Conservation (phyloP, 2,113 vertebrate species). For the Columba janthina region DNA sequence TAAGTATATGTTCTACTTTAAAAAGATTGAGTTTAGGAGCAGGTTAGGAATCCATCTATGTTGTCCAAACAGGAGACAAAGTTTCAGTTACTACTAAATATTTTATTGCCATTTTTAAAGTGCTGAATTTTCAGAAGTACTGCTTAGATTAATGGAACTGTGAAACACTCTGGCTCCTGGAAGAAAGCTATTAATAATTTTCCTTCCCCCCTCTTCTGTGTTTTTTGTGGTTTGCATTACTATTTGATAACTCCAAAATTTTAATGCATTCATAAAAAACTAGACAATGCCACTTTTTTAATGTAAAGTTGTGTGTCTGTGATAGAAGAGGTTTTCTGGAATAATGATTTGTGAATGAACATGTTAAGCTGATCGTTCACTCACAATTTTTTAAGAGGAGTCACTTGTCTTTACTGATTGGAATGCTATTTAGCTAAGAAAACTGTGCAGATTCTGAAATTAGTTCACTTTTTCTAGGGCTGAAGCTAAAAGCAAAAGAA, state of each 20-base stretch:
- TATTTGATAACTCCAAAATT: not conserved
- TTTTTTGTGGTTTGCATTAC: not conserved
- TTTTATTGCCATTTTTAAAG: not conserved
- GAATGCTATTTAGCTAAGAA: not conserved
- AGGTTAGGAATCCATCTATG: not conserved
- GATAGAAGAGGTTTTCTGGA: not conserved
- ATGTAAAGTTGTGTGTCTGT: not conserved
- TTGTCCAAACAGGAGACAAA: not conserved
- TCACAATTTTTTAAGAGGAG: not conserved
- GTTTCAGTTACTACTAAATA: not conserved
- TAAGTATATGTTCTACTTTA: not conserved
- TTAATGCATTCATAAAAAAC: not conserved
- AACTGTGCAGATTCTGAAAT: not conserved
- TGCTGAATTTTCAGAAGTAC: not conserved
- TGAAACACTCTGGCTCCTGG: not conserved
- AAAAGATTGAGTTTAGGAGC: not conserved
- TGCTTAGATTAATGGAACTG: not conserved
- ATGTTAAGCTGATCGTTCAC: not conserved
- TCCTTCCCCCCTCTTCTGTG: rapidly evolving
- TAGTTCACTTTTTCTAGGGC: not conserved
- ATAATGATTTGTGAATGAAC: not conserved
- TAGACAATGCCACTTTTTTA: not conserved
- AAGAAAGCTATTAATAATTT: not conserved
- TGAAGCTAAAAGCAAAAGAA: not conserved
- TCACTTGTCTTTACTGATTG: not conserved